Evolutionary conservation across 2,113 vertebrate species (phyloP).

Genomic region (Acinonyx jubatus): DNA sequence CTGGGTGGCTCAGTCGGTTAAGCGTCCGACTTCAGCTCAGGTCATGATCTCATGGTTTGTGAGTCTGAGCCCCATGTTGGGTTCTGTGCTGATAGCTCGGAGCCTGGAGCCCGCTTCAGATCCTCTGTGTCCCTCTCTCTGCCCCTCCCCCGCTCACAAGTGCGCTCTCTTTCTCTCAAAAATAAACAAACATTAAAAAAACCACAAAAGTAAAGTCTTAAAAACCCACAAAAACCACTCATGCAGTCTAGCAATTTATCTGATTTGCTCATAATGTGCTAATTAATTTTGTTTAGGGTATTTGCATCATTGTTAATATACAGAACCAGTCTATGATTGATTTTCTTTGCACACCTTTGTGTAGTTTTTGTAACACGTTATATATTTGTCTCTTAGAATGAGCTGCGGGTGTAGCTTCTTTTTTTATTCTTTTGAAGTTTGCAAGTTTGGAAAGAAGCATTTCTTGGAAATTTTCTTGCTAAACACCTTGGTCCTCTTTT

Average conservation of each 20-base stretch:
- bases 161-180: too few relatives aligned
- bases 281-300: not conserved
- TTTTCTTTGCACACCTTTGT: not conserved
- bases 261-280: not conserved
- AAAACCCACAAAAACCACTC: not conserved
- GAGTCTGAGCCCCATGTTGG: too few relatives aligned
- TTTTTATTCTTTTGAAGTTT: not conserved
- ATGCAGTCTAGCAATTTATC: not conserved
- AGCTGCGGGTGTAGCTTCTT: not conserved
- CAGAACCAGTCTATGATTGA: not conserved
- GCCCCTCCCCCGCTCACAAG: too few relatives aligned
- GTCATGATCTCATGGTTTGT: too few relatives aligned
- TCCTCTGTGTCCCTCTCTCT: too few relatives aligned
- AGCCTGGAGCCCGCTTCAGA: too few relatives aligned
- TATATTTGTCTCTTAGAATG: not conserved
- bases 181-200: too few relatives aligned
- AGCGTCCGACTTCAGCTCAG: too few relatives aligned
- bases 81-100: too few relatives aligned
- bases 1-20: too few relatives aligned
- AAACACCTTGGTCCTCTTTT: not conserved
- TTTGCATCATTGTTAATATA: not conserved
- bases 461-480: not conserved
- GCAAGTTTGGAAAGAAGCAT: not conserved
- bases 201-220: too few relatives aligned
- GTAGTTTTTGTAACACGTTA: not conserved